Evolutionary conservation across 1,140 invertebrate species (phyloP), one percentile per base, ranked within the genome.

Genomic region (Cheumatopsyche charites): DNA sequence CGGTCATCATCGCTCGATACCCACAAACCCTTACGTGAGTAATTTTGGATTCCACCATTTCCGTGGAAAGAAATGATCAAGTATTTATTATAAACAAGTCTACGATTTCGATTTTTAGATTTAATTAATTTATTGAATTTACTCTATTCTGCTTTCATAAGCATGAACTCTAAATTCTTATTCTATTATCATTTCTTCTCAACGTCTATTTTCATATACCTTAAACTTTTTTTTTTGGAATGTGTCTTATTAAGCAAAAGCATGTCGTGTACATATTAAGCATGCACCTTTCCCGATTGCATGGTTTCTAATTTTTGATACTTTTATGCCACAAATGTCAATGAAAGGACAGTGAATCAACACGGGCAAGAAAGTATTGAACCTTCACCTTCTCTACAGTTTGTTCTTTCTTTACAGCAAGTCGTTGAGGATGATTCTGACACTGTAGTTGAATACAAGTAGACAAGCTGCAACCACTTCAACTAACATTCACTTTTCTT

Each of bases 21-120:
- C 85, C 71, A 82, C 85, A 26, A 86, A 87, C 73, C 82, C 88
- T 82, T 90, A 88, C 78, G 87, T 89, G 83, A 89, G 88, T 87
- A 88, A 86, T 79, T 84, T 86, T 82, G 82, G 81, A 21, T 86
- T 83, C 79, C 83, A 87, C 77, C 81, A 84, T 75, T 82, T 82
- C 55, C 82, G 83, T 70, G 87, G 87, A 76, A 88, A 88, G 80
- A 87, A 87, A 79, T 85, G 82, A 76, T 68, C 47, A 26, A 45
- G 19, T n/a, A 1, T 23, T 23, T 19, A 23, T 19, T 52, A 19
- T 19, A 19, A 19, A 19, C 17, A 25, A 12, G 19, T 13, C 21
- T 21, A 58, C 23, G 21, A 23, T 52, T 19, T 52, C 9, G 9
- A 36, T 36, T 52, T 17, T 4, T 55, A 55, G 17, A 23, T 15